Evolutionary conservation across 2,888 invertebrate species (phyloP), one percentile per base, ranked within the genome.

Genomic region (Aelia acuminata): DNA sequence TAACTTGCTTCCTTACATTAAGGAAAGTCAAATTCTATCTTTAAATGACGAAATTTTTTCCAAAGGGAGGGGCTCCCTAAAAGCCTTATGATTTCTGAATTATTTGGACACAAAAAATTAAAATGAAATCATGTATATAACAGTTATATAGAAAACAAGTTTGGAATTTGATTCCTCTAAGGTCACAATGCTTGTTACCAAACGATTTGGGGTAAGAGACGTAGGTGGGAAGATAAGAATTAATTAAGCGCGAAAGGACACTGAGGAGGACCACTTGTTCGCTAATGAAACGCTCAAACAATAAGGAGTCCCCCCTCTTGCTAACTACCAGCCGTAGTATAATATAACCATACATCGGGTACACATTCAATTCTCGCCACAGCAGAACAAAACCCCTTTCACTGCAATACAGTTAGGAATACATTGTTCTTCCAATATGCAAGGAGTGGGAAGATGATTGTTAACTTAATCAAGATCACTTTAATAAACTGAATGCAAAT

Each of bases 281-380:
- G 2, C 87, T 87, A 87, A 86, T 87, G 39, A 86, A 86, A 86
- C 86, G 39, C 39, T 86, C 63, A 47, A 48, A 85, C 53, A 85
- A 88, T 85, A 86, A 88, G 86, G n/a, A 57, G 4, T 3, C 57
- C 26, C 5, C 57, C 57, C 26, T 15, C 57, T 5, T 57, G 57
- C 57, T 31, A 84, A 84, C 47, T 84, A 31, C 48, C 20, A 15
- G 3, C 26, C 26, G 47, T 48, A 22, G 80, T n/a, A 13, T 47
- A 80, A 80, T 80, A 80, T 11, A 11, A 80, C 80, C 43, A 22
- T 80, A n/a, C 80, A 80, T 80, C 43, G 39, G 80, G 39, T 20
- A 13, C 80, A 47, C 20, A 39, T 80, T 48, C 57, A 57, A 57
- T 57, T 10, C 57, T 57, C 26, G 26, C 26, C 26, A 4, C 0